These are phyloP conservation scores for Asobara japonica DNA, from an alignment of 1,140 invertebrate species.

Conservation along the genomic window DNA sequence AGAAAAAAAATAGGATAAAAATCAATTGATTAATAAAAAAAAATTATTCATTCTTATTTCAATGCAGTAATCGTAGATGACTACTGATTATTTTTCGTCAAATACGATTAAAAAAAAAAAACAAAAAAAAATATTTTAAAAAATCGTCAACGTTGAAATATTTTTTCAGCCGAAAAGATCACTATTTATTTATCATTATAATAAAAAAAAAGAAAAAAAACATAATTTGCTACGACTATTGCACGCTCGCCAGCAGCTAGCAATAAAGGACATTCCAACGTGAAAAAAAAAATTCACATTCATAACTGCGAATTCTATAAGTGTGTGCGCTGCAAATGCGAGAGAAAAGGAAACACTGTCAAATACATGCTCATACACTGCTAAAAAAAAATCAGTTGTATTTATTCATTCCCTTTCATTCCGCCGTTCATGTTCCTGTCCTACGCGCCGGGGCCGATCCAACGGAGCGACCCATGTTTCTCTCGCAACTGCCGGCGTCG, in stretches of 20 bases:
- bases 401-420: constrained; percentile 34
- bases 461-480: too few relatives aligned
- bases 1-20: too few relatives aligned
- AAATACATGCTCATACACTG: constrained; percentile 65
- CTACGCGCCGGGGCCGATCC: too few relatives aligned
- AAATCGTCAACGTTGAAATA: not conserved
- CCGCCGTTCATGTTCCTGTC: not conserved
- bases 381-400: constrained; percentile 43
- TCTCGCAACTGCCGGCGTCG: too few relatives aligned
- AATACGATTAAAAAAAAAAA: constrained; percentile 17
- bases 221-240: constrained; percentile 44
- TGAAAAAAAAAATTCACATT: constrained; percentile 47
- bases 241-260: constrained; percentile 57
- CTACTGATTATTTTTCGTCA: too few relatives aligned
- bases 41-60: too few relatives aligned
- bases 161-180: too few relatives aligned
- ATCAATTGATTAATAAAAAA: too few relatives aligned
- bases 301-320: constrained; percentile 58
- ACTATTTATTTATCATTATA: too few relatives aligned
- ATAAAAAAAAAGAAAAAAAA: too few relatives aligned
- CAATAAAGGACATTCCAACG: constrained; percentile 61
- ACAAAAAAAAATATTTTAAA: not conserved
- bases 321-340: constrained; percentile 55
- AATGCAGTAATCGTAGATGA: too few relatives aligned
- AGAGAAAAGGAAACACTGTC: constrained; percentile 59